phyloP scores from a whole-genome alignment of 1,140 invertebrate species.

The Temnothorax longispinosus region DNA sequence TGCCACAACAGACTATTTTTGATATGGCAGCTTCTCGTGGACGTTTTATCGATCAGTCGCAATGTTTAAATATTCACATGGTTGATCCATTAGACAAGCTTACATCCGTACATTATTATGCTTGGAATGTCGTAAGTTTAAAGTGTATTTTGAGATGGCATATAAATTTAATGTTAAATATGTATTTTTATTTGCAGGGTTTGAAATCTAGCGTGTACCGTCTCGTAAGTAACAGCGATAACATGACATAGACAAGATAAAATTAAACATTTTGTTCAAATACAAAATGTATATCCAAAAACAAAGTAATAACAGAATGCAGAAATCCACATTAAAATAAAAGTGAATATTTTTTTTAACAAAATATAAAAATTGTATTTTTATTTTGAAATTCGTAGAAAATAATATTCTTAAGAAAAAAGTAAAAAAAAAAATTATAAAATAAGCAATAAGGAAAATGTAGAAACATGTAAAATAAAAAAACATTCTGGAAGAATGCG shows the following conservation, averaged over 20 bases:
- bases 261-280: background rate
- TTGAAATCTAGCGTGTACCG: slow-evolving; percentile 58
- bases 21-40: slow-evolving; percentile 99
- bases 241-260: background rate
- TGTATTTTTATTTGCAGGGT: slow-evolving; percentile 47
- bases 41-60: slow-evolving; percentile 99
- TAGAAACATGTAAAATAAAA: no score
- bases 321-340: background rate
- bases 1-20: slow-evolving; percentile 96
- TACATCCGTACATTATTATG: slow-evolving; percentile 99
- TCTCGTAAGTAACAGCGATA: slow-evolving; percentile 6
- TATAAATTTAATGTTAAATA: slow-evolving; percentile 1
- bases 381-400: background rate
- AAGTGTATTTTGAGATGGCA: background rate
- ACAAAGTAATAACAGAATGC: background rate
- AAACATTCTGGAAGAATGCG: no score
- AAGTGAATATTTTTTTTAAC: background rate
- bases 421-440: no score
- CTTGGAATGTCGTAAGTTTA: slow-evolving; percentile 93
- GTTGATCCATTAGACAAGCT: slow-evolving; percentile 97
- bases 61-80: slow-evolving; percentile 98
- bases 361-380: background rate
- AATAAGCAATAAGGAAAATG: no score
- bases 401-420: no score
- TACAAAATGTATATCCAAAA: background rate